Evolutionary conservation across 2,797 vertebrate genomes (phyloP).

Genomic region (Chaunax sp.): DNA sequence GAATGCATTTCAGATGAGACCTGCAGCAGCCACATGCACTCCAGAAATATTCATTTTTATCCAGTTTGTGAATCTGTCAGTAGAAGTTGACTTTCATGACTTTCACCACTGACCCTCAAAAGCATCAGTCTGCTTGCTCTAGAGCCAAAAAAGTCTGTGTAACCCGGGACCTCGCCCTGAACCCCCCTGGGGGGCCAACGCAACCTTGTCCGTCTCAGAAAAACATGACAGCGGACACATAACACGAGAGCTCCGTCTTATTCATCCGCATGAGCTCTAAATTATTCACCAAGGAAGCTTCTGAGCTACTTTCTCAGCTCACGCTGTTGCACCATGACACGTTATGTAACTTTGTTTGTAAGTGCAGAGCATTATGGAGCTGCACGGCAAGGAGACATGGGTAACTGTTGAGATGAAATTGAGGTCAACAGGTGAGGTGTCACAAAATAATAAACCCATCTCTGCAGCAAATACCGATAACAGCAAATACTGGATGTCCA

Average conservation of each 20-base stretch:
- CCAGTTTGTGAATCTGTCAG: slow-evolving; percentile 16
- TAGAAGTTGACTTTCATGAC: slow-evolving; percentile 8
- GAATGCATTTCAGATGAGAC: slow-evolving; percentile 12
- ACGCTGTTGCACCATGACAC: slow-evolving; percentile 8
- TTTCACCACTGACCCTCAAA: slow-evolving; percentile 44
- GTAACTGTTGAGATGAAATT: slow-evolving; percentile 24
- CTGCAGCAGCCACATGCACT: background rate
- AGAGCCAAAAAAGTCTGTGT: slow-evolving; percentile 41
- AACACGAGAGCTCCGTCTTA: slow-evolving; percentile 30
- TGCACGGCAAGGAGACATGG: slow-evolving; percentile 19
- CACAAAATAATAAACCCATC: background rate
- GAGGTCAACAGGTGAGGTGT: slow-evolving; percentile 33
- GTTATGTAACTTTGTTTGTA: slow-evolving; percentile 70
- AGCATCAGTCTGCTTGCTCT: slow-evolving; percentile 36
- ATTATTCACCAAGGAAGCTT: slow-evolving; percentile 64
- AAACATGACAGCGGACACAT: slow-evolving; percentile 54
- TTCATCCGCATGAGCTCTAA: slow-evolving; percentile 46
- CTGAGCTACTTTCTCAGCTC: slow-evolving; percentile 37
- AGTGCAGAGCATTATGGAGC: slow-evolving; percentile 31
- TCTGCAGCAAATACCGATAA: no score
- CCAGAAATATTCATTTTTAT: background rate
- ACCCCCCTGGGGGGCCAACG: slow-evolving; percentile 10
- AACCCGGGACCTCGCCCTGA: slow-evolving; percentile 31
- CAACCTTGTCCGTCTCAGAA: slow-evolving; percentile 38
- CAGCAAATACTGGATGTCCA: no score